Conservation (phyloP, 2,888 invertebrate species). For the Eupithecia pulchellata region DNA sequence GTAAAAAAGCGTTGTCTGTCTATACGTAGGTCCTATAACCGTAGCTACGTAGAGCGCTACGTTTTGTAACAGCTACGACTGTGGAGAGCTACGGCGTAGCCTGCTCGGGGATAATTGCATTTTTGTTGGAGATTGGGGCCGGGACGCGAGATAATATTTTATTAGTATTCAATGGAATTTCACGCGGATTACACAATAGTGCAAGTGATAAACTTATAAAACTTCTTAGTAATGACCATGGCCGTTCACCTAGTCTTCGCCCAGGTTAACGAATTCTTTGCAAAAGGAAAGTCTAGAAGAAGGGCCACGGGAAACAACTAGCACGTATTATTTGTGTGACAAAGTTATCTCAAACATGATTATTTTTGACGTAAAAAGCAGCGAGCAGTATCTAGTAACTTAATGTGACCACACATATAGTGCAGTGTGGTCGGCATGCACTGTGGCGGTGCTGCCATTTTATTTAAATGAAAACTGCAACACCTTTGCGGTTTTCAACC, state of each 20-base stretch:
- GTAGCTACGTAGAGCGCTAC: neutral
- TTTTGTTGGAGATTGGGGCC: neutral
- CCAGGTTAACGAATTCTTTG: neutral
- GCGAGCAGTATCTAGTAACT: neutral
- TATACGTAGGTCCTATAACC: neutral
- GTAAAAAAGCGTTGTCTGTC: too few species aligned
- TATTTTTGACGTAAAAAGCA: neutral
- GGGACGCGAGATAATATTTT: neutral
- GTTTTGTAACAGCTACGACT: neutral
- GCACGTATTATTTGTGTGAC: neutral
- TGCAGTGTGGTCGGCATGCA: neutral
- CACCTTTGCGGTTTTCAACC: constrained; percentile 11
- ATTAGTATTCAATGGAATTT: neutral
- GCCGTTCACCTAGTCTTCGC: neutral
- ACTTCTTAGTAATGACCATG: neutral
- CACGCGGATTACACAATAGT: neutral
- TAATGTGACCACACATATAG: neutral
- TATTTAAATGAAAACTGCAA: constrained; percentile 7
- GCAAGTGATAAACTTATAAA: neutral
- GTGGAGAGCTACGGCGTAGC: neutral
- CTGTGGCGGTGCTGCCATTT: too few species aligned
- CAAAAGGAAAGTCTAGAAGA: too few species aligned
- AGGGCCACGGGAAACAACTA: too few species aligned
- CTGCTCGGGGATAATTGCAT: neutral
- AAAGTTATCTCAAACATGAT: neutral